phyloP scores from a whole-genome alignment of 2,888 invertebrate species.

The Drosophila meridionalis region DNA sequence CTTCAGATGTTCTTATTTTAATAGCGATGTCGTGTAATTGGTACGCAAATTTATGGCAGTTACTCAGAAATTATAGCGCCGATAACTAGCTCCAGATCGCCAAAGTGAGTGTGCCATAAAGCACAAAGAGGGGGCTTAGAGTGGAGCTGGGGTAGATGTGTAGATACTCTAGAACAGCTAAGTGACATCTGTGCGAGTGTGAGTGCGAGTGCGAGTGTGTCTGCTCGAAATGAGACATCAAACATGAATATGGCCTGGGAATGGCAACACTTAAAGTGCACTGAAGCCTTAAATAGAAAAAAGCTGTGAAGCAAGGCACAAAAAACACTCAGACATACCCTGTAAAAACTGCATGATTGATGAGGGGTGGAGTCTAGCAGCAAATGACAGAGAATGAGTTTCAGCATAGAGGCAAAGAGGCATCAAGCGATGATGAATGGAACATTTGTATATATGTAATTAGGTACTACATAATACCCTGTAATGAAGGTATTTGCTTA shows the following conservation, averaged over 20 bases:
- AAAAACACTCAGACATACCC: constrained; percentile 2
- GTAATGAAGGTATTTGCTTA: not conserved
- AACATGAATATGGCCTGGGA: constrained; percentile 53
- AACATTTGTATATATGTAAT: not conserved
- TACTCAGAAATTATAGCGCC: constrained; percentile 67
- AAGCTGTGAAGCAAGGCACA: not conserved
- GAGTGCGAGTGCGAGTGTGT: constrained; percentile 13
- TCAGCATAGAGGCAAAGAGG: not conserved
- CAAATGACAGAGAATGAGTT: not conserved
- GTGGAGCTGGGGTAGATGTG: constrained; percentile 7
- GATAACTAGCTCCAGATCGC: constrained; percentile 37
- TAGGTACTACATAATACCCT: not conserved
- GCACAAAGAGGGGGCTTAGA: constrained; percentile 4
- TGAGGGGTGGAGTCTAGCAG: not conserved
- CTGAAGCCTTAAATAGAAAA: constrained; percentile 13
- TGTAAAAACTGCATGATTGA: not conserved
- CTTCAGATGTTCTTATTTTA: constrained; percentile 58
- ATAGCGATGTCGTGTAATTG: constrained; percentile 51
- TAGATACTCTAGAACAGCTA: constrained; percentile 16
- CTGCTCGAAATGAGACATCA: constrained; percentile 63
- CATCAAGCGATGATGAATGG: not conserved
- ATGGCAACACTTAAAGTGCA: constrained; percentile 32
- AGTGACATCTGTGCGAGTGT: constrained; percentile 34
- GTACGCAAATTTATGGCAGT: constrained; percentile 71
- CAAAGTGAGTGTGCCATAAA: constrained; percentile 27